These are phyloP conservation scores for Physella acuta DNA, from an alignment of 1,140 invertebrate species.

Conservation along the genomic window DNA sequence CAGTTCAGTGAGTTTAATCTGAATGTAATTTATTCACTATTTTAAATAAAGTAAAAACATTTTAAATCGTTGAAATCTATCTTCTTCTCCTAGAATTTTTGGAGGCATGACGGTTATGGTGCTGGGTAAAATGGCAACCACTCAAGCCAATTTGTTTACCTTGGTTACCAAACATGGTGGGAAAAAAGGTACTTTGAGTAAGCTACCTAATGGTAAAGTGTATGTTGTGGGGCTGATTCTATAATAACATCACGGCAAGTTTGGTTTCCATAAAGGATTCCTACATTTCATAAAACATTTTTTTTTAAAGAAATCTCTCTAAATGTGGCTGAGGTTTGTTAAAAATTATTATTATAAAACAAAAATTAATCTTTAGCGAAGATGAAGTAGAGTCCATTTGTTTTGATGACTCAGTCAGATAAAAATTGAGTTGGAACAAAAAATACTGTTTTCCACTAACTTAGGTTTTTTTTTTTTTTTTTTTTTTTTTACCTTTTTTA, in stretches of 20 bases:
- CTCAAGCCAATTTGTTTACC: conserved; percentile 29
- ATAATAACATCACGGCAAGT: too few relatives aligned
- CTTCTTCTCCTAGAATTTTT: conserved; percentile 24
- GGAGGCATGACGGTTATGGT: conserved; percentile 28
- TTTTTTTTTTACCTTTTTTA: not conserved
- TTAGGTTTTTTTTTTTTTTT: not conserved
- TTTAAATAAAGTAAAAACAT: not conserved
- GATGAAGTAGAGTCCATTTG: too few relatives aligned
- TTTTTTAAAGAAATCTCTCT: too few relatives aligned
- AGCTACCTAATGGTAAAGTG: too few relatives aligned
- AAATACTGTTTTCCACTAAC: too few relatives aligned
- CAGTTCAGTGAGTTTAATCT: not conserved
- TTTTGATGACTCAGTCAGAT: too few relatives aligned
- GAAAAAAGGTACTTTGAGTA: conserved; percentile 28
- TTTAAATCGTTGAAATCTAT: not conserved
- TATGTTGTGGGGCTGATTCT: too few relatives aligned
- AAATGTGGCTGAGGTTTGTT: too few relatives aligned
- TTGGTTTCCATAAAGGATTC: too few relatives aligned
- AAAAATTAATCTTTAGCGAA: not conserved
- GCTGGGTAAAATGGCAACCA: conserved; percentile 28
- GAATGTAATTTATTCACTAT: not conserved
- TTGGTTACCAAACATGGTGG: conserved; percentile 33
- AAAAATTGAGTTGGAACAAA: too few relatives aligned
- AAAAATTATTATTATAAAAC: too few relatives aligned
- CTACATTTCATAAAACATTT: too few relatives aligned